phyloP scores from a whole-genome alignment of 2,888 invertebrate genomes.

The Apamea anceps region DNA sequence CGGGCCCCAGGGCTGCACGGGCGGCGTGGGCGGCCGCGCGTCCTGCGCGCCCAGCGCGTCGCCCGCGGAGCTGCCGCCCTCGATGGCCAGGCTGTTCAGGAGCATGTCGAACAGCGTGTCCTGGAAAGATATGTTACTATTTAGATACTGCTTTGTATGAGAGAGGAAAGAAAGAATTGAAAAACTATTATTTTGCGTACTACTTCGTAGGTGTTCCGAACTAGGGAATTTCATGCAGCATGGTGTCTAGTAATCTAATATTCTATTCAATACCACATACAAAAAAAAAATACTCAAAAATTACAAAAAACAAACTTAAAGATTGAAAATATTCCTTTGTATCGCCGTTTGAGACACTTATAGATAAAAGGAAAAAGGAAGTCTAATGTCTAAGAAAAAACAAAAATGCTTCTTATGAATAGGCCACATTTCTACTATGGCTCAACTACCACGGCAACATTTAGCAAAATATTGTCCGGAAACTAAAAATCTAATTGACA shows the following conservation, averaged over 20 bases:
- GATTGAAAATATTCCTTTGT: neutral
- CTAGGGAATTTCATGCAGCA: neutral
- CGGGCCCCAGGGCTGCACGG: slow-evolving; percentile 83
- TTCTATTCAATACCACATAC: neutral
- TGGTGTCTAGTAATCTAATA: neutral
- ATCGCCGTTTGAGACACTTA: neutral
- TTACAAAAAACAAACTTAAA: neutral
- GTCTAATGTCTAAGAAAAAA: neutral
- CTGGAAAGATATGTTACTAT: slow-evolving; percentile 67
- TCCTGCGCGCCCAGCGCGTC: slow-evolving; percentile 56
- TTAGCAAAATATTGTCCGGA: neutral
- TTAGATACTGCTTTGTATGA: neutral
- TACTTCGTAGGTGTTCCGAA: neutral
- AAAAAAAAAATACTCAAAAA: neutral
- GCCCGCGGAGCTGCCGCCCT: slow-evolving; percentile 65
- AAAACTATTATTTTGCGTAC: neutral
- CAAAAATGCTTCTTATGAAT: neutral
- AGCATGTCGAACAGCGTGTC: slow-evolving; percentile 87
- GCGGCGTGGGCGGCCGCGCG: slow-evolving; percentile 76
- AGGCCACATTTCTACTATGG: neutral
- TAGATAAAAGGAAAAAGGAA: neutral
- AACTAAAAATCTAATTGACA: neutral
- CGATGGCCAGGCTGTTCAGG: slow-evolving; percentile 82
- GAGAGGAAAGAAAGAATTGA: neutral
- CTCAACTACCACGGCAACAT: neutral